phyloP scores from a whole-genome alignment of 2,113 vertebrate genomes.

The Arizona elegans region DNA sequence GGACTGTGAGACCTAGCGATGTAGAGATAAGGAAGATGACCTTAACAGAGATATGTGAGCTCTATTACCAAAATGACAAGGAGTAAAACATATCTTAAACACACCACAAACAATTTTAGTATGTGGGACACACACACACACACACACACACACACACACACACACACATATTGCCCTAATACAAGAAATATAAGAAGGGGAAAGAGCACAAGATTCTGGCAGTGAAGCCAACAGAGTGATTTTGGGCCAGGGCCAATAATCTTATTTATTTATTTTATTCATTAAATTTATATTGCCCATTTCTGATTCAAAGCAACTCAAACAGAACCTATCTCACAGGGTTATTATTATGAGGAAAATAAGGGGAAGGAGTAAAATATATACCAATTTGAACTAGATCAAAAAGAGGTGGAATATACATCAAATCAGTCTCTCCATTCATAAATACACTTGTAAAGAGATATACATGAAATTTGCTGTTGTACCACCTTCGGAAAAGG shows the following conservation, averaged over 20 bases:
- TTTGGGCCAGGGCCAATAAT: not conserved
- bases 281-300: not conserved
- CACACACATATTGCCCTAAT: not conserved
- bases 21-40: not conserved
- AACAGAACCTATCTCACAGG: not conserved
- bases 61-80: not conserved
- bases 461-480: not conserved
- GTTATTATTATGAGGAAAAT: not conserved
- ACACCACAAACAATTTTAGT: not conserved
- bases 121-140: not conserved
- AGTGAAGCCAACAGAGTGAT: not conserved
- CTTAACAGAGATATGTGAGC: not conserved
- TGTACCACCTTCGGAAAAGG: not conserved
- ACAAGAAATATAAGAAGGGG: not conserved
- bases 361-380: not conserved
- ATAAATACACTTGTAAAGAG: not conserved
- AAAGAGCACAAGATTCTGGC: not conserved
- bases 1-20: not conserved
- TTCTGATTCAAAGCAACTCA: not conserved
- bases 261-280: not conserved
- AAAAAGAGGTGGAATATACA: not conserved
- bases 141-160: no score
- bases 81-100: not conserved
- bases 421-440: not conserved
- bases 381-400: not conserved